These are phyloP conservation scores for Choloepus didactylus DNA, from an alignment of 2,797 vertebrate genomes.

Conservation along the genomic window DNA sequence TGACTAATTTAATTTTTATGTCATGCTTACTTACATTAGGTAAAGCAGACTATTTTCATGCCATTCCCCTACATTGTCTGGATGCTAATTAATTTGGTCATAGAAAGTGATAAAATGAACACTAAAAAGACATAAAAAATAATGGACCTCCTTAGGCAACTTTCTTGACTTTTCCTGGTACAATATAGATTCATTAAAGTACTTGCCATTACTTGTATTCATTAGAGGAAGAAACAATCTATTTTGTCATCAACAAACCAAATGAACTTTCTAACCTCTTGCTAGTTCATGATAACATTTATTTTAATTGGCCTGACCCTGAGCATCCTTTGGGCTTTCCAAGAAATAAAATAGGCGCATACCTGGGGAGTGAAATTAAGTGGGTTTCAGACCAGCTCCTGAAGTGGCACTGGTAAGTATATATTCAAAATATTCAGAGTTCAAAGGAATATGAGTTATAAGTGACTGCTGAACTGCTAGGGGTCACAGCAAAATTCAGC, in stretches of 20 bases:
- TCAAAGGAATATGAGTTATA: conserved; percentile 18
- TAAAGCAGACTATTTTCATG: conserved; percentile 55
- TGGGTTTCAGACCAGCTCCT: not conserved
- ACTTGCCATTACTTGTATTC: conserved; percentile 70
- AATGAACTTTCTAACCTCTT: conserved; percentile 77
- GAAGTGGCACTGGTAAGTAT: not conserved
- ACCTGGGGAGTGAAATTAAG: conserved; percentile 54
- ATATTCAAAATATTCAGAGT: conserved; percentile 6
- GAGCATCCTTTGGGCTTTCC: conserved; percentile 43
- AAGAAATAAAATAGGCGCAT: conserved; percentile 22
- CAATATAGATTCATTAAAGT: conserved; percentile 78
- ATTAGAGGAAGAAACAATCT: conserved; percentile 77
- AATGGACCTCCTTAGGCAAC: conserved; percentile 81
- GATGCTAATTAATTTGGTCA: conserved; percentile 73
- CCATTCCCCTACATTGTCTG: conserved; percentile 28
- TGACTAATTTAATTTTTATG: conserved; percentile 69
- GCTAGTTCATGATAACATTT: conserved; percentile 47
- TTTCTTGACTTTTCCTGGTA: conserved; percentile 60
- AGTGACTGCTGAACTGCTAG: not conserved
- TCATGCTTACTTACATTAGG: conserved; percentile 57
- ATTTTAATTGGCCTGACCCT: conserved; percentile 76
- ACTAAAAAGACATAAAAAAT: conserved; percentile 83
- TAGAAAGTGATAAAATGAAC: conserved; percentile 70
- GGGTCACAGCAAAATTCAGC: not conserved
- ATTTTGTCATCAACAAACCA: conserved; percentile 78